Evolutionary conservation across 2,888 invertebrate species (phyloP), one percentile per base, ranked within the genome.

Genomic region (Sabatieria punctata): DNA sequence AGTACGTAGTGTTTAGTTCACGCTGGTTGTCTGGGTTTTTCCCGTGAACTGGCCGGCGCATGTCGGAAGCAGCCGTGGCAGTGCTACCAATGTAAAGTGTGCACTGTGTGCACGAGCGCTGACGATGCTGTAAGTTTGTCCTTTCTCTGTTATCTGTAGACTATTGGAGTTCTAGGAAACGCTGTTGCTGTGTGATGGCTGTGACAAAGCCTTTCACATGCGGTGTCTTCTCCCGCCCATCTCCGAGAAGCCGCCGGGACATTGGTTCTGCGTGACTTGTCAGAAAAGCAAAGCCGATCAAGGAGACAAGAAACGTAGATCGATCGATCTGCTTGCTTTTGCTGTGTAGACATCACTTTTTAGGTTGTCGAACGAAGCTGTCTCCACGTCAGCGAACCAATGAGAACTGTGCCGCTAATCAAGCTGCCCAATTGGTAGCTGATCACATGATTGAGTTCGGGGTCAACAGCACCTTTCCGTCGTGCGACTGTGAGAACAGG

Each of bases 11-110:
- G 11, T 59, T 11, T 57, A 72, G 72, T 69, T 40, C 72, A 72
- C 54, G 70, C 71, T 2, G 66, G 67, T n/a, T 72, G 72, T 52
- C 66, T 72, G 66, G 66, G 68, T 41, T 72, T 72, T 56, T 66
- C 67, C 1, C 61, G 61, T 26, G 64, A 67, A 27, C 60, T 71
- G 49, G 66, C 69, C 1, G 55, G 51, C 30, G 54, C 68, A 24
- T 68, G 69, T 2, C 55, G 63, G 30, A 55, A 59, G 49, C 62
- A 62, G 11, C 64, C 65, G 2, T 89, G 84, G 83, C 85, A 84
- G 58, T 89, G 89, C 64, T 80, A 82, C 44, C 80, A 82, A 61
- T 89, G 88, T 60, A 86, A 85, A 67, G 81, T 78, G 13, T 89
- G 89, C 67, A 76, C 77, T 40, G 72, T 82, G 36, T 86, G 85